Conservation (phyloP, 1,140 invertebrate species). For the Scylla paramamosain region DNA sequence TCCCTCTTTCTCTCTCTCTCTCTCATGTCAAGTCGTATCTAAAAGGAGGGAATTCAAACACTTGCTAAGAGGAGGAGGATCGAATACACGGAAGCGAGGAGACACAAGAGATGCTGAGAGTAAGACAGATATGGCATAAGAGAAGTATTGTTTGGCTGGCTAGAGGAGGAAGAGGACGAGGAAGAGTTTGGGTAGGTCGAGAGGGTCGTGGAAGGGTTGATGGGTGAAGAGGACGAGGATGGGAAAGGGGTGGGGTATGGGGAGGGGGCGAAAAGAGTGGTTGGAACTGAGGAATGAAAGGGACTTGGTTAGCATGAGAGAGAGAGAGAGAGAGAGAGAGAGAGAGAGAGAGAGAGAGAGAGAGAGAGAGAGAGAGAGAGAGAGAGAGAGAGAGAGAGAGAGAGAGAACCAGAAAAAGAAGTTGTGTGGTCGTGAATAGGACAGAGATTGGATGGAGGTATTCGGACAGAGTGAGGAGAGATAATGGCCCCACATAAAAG, state of each 20-base stretch:
- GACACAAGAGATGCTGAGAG: neutral
- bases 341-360: constrained; percentile 10
- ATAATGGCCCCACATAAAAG: constrained; percentile 65
- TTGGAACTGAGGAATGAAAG: neutral
- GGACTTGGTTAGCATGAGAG: neutral
- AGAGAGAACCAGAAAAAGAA: constrained; percentile 22
- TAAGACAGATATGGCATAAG: neutral
- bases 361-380: neutral
- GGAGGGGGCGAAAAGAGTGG: neutral
- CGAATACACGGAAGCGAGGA: neutral
- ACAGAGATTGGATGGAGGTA: constrained; percentile 61
- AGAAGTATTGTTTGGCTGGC: neutral
- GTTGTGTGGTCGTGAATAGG: constrained; percentile 52
- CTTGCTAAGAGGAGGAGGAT: neutral
- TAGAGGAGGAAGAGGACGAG: neutral
- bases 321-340: constrained; percentile 29
- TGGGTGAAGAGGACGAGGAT: neutral
- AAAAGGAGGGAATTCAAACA: neutral
- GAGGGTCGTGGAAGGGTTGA: neutral
- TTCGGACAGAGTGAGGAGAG: constrained; percentile 63
- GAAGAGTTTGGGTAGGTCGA: neutral
- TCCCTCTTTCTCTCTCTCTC: too few species aligned
- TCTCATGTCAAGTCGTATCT: too few species aligned
- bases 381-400: constrained; percentile 17
- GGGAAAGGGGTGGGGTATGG: neutral